These are phyloP conservation scores for Sesamia inferens DNA, from an alignment of 2,888 invertebrate genomes.

Conservation along the genomic window DNA sequence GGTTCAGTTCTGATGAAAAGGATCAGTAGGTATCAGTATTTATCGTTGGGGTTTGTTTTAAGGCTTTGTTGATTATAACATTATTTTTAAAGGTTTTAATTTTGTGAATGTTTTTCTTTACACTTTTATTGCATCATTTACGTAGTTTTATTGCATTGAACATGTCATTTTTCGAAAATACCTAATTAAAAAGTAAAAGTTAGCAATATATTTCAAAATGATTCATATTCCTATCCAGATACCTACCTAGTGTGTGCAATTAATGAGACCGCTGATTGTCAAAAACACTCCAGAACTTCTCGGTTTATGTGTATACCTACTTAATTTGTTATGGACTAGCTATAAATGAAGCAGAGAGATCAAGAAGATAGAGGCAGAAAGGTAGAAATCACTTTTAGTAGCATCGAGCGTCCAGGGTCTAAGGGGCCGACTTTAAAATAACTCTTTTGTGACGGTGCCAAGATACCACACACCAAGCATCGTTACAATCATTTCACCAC, in stretches of 20 bases:
- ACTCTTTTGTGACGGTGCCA: neutral
- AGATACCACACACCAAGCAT: conserved; percentile 23
- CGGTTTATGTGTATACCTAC: too few relatives aligned
- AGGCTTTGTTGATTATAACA: conserved; percentile 50
- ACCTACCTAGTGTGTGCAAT: neutral
- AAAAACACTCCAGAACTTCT: neutral
- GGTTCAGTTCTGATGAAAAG: conserved; percentile 49
- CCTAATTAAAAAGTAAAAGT: too few relatives aligned
- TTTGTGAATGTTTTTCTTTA: neutral
- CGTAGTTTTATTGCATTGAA: too few relatives aligned
- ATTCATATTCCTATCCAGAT: neutral
- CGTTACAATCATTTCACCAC: neutral
- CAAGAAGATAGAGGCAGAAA: neutral
- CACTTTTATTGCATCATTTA: too few relatives aligned
- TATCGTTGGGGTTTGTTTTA: conserved; percentile 49
- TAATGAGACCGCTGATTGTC: neutral
- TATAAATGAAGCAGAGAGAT: too few relatives aligned
- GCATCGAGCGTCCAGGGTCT: too few relatives aligned
- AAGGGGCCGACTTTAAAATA: neutral
- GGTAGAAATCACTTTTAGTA: neutral
- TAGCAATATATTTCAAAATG: neutral
- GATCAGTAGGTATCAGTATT: conserved; percentile 43
- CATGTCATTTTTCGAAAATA: too few relatives aligned
- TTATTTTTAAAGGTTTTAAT: conserved; percentile 37
- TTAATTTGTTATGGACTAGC: neutral